Evolutionary conservation across 2,888 invertebrate species (phyloP).

Genomic region (Lacanobia oleracea): DNA sequence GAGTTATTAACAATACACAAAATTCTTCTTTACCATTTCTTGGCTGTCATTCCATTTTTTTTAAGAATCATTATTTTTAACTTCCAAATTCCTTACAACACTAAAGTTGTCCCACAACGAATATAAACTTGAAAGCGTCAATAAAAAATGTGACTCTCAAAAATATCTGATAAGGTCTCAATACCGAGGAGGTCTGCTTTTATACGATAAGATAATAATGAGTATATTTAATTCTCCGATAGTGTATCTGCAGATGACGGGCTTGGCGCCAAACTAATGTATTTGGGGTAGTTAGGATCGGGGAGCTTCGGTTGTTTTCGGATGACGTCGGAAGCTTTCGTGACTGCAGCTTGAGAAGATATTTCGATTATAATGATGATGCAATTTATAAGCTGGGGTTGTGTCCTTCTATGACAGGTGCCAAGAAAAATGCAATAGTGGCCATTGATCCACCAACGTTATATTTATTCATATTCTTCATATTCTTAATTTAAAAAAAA

Average conservation of each 20-base stretch:
- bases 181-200: constrained; percentile 56
- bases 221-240: constrained; percentile 64
- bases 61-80: neutral
- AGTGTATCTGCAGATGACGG: constrained; percentile 60
- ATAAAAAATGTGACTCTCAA: constrained; percentile 51
- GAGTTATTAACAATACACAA: no score
- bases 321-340: constrained; percentile 9
- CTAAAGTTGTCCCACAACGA: constrained; percentile 17
- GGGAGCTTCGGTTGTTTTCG: constrained; percentile 28
- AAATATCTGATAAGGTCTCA: constrained; percentile 54
- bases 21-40: neutral
- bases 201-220: constrained; percentile 65
- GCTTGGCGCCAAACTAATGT: constrained; percentile 67
- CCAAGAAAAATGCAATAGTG: no score
- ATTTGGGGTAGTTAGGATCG: constrained; percentile 44
- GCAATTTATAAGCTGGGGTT: neutral
- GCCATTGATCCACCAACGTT: no score
- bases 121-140: constrained; percentile 29
- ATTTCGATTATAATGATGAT: neutral
- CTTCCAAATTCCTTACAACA: constrained; percentile 19
- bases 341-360: neutral
- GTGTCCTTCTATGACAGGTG: no score
- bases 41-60: neutral
- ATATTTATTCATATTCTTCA: no score
- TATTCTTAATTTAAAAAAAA: no score